phyloP scores from a whole-genome alignment of 64 coral and sea anemone genomes.

The Montipora foliosa region DNA sequence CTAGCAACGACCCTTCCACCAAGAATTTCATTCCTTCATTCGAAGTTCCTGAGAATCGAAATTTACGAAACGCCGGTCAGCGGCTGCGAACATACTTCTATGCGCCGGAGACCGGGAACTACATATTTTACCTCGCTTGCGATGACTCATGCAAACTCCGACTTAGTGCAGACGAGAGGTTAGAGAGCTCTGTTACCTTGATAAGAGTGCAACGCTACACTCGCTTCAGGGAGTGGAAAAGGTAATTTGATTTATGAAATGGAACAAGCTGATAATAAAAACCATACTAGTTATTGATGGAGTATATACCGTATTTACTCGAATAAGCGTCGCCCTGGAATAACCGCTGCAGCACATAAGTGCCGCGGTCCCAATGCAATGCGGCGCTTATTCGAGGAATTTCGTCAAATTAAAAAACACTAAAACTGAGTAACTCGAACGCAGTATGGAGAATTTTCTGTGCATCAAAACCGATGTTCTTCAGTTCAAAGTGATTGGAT shows the following conservation, averaged over 20 bases:
- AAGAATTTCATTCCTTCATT: slow-evolving; percentile 45
- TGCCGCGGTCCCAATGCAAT: too few relatives aligned
- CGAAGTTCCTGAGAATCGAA: slow-evolving; percentile 21
- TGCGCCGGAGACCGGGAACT: slow-evolving; percentile 76
- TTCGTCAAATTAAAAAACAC: too few relatives aligned
- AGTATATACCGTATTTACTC: too few relatives aligned
- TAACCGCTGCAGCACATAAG: too few relatives aligned
- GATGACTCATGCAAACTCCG: slow-evolving; percentile 79
- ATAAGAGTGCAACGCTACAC: slow-evolving; percentile 26
- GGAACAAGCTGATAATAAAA: too few relatives aligned
- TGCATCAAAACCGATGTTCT: too few relatives aligned
- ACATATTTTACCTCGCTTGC: slow-evolving; percentile 79
- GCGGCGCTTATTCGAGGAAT: too few relatives aligned
- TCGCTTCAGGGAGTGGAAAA: slow-evolving; percentile 67
- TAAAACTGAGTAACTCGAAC: too few relatives aligned
- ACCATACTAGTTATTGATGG: too few relatives aligned
- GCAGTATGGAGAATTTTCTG: too few relatives aligned
- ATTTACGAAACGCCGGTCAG: slow-evolving; percentile 36
- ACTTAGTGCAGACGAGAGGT: slow-evolving; percentile 53
- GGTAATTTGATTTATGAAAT: slow-evolving; percentile 3
- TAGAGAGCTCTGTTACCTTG: slow-evolving; percentile 10
- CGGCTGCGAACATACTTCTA: slow-evolving; percentile 68
- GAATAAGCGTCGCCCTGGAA: too few relatives aligned
- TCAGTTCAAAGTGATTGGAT: too few relatives aligned
- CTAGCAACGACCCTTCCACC: not conserved